Percentiles rank a stretch among this genome's conserved stretches.
Conservation (phyloP, 1,140 invertebrate genomes). For the Drosophila carrolli region DNA sequence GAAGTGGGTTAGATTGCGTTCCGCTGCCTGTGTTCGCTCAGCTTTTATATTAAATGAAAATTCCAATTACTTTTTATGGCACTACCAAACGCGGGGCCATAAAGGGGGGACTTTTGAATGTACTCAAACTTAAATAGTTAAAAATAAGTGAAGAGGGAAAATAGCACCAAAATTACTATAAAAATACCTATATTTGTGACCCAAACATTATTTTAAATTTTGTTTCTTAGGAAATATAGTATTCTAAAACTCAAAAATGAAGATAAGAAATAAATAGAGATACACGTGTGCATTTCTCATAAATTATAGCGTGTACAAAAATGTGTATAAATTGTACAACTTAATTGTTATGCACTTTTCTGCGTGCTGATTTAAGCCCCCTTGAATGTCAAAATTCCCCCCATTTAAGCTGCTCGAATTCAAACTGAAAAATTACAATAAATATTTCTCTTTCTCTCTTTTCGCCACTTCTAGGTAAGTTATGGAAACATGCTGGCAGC, state of each 20-base stretch:
- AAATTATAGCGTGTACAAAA: too few species aligned
- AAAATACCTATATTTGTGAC: too few species aligned
- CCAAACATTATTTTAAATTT: too few species aligned
- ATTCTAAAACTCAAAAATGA: neutral
- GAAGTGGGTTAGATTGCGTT: constrained; percentile 64
- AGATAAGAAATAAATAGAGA: neutral
- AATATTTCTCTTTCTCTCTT: constrained; percentile 20
- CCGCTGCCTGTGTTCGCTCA: constrained; percentile 21
- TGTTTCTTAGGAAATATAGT: neutral
- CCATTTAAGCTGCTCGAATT: constrained; percentile 5
- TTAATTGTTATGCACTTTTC: neutral
- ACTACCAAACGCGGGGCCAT: constrained; percentile 28
- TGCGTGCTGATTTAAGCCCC: constrained; percentile 9
- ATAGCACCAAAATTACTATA: neutral
- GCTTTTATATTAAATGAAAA: constrained; percentile 78
- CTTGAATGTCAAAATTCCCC: constrained; percentile 28
- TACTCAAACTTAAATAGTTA: constrained; percentile 20
- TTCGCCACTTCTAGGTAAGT: constrained; percentile 47
- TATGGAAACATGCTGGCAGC: constrained; percentile 20
- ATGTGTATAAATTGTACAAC: neutral
- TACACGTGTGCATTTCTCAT: too few species aligned
- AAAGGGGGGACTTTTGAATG: neutral
- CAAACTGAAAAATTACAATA: constrained; percentile 37
- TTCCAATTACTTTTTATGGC: constrained; percentile 82
- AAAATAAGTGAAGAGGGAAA: neutral